phyloP scores from a whole-genome alignment of 2,113 vertebrate genomes.

The Brachypodius melanocephalos region DNA sequence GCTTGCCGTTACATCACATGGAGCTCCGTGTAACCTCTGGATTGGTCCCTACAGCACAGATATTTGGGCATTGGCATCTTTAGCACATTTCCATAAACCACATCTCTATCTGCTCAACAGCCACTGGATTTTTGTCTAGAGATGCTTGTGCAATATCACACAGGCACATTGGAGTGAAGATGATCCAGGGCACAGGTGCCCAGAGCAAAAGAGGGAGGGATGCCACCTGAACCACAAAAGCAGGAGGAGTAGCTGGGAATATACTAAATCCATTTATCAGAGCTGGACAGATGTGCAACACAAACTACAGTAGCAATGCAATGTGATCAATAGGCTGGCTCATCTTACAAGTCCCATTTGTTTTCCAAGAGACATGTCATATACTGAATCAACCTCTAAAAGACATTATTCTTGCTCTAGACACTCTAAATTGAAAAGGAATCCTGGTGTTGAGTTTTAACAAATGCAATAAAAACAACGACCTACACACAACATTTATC shows the following conservation, averaged over 20 bases:
- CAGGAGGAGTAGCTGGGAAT: neutral
- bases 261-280: neutral
- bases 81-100: neutral
- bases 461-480: neutral
- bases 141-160: neutral
- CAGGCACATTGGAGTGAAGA: neutral
- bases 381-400: neutral
- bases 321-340: neutral
- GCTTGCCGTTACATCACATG: rapidly evolving
- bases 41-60: neutral
- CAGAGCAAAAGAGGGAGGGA: rapidly evolving
- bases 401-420: neutral
- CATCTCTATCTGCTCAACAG: neutral
- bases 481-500: neutral
- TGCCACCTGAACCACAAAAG: neutral
- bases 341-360: neutral
- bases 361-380: neutral
- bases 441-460: neutral
- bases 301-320: neutral
- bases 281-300: neutral
- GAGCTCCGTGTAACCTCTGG: rapidly evolving
- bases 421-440: neutral
- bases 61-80: neutral
- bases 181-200: neutral
- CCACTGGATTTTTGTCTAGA: neutral